Conservation (phyloP, 2,113 vertebrate genomes). For the Electrona antarctica region DNA sequence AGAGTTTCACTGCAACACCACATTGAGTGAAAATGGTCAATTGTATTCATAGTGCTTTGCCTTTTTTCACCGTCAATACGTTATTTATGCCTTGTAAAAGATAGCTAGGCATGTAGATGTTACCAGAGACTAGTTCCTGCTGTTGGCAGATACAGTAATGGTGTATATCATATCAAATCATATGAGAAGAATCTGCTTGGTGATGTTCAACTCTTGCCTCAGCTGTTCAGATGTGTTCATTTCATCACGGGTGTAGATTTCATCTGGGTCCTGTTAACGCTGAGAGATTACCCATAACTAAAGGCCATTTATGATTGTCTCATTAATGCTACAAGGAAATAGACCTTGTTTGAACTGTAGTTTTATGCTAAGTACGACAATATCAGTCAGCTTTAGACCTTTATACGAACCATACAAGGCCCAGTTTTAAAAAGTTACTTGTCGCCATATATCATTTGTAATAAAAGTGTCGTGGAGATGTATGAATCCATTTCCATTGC, state of each 20-base stretch:
- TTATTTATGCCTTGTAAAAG: background rate
- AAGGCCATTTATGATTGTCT: slow-evolving; percentile 52
- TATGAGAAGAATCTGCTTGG: slow-evolving; percentile 14
- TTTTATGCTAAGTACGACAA: slow-evolving; percentile 40
- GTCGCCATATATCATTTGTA: slow-evolving; percentile 38
- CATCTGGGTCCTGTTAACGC: slow-evolving; percentile 48
- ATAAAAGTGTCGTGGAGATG: slow-evolving; percentile 34
- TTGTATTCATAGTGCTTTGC: background rate
- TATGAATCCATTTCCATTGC: slow-evolving; percentile 29
- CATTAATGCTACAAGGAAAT: slow-evolving; percentile 59
- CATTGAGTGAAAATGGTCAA: slow-evolving; percentile 9
- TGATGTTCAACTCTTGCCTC: slow-evolving; percentile 34
- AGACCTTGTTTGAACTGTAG: slow-evolving; percentile 50
- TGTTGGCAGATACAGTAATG: background rate
- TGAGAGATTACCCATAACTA: slow-evolving; percentile 67
- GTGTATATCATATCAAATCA: slow-evolving; percentile 9
- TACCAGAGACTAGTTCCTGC: background rate
- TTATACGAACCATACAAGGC: slow-evolving; percentile 2
- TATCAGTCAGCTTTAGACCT: slow-evolving; percentile 16
- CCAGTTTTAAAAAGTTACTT: slow-evolving; percentile 36
- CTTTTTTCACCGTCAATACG: background rate
- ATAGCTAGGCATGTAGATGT: background rate
- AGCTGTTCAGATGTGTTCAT: slow-evolving; percentile 49
- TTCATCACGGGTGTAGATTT: slow-evolving; percentile 59
- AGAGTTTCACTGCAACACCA: slow-evolving; percentile 19